phyloP scores from a whole-genome alignment of 2,888 invertebrate genomes.

The Megamerina dolium region DNA sequence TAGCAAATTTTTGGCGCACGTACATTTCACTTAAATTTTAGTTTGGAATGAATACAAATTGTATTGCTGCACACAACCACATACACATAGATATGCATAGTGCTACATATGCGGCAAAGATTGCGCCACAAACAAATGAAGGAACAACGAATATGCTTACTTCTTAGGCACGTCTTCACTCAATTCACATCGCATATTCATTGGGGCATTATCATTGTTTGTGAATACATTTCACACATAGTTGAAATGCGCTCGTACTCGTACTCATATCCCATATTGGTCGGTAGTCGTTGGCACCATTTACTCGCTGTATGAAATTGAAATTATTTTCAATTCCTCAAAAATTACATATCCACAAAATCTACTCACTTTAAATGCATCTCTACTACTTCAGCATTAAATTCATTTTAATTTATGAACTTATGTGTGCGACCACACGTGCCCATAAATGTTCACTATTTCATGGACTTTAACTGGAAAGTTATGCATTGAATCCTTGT shows the following conservation, averaged over 20 bases:
- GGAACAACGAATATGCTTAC: not conserved
- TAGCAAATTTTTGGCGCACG: slow-evolving; percentile 39
- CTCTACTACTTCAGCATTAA: not conserved
- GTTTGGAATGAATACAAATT: not conserved
- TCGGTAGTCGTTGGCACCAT: too few relatives aligned
- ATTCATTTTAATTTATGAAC: slow-evolving; percentile 15
- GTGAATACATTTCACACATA: too few relatives aligned
- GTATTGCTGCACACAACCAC: not conserved
- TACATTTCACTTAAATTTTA: slow-evolving; percentile 42
- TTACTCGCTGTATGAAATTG: too few relatives aligned
- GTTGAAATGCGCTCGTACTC: too few relatives aligned
- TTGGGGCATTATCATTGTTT: not conserved
- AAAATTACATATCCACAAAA: not conserved
- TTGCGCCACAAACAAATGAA: not conserved
- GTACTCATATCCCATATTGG: too few relatives aligned
- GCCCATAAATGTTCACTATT: slow-evolving; percentile 4
- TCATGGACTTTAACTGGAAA: slow-evolving; percentile 12
- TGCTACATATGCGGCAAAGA: not conserved
- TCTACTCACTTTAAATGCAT: not conserved
- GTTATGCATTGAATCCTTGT: too few relatives aligned
- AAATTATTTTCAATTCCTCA: too few relatives aligned
- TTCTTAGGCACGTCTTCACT: not conserved
- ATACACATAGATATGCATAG: not conserved
- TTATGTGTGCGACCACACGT: slow-evolving; percentile 1
- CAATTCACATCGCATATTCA: too few relatives aligned